Percentiles rank a stretch among this genome's conserved stretches.
Conservation (phyloP, 2,888 invertebrate species). For the Didymodactylos carnosus region DNA sequence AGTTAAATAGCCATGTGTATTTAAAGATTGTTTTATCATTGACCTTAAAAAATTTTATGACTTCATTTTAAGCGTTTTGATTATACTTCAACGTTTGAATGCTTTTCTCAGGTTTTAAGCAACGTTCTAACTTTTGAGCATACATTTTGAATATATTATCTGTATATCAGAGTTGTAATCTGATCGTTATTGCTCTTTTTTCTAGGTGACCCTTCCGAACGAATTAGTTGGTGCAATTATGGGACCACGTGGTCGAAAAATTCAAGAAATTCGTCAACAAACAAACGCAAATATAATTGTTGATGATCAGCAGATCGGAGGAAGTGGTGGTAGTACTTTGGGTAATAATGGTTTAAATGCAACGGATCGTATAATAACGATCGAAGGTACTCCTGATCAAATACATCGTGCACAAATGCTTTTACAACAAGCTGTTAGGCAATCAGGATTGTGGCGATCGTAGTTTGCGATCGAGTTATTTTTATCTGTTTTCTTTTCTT, state of each 20-base stretch:
- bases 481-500: too few species aligned
- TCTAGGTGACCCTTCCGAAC: background rate
- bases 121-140: too few species aligned
- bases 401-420: slow-evolving; percentile 97
- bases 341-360: too few species aligned
- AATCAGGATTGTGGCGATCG: background rate
- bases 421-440: slow-evolving; percentile 44
- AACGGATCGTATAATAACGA: slow-evolving; percentile 92
- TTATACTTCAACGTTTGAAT: too few species aligned
- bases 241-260: slow-evolving; percentile 86
- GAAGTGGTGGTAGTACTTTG: background rate
- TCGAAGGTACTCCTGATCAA: slow-evolving; percentile 64
- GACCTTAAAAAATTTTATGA: too few species aligned
- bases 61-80: too few species aligned
- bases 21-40: too few species aligned
- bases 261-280: slow-evolving; percentile 81
- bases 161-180: too few species aligned
- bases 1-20: too few species aligned
- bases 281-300: slow-evolving; percentile 89
- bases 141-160: too few species aligned
- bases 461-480: background rate
- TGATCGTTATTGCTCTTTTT: background rate
- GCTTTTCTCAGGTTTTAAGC: too few species aligned
- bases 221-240: slow-evolving; percentile 83
- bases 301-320: slow-evolving; percentile 48